These are phyloP conservation scores for Bimastos eiseni DNA, from an alignment of 2,888 invertebrate genomes.

Conservation along the genomic window DNA sequence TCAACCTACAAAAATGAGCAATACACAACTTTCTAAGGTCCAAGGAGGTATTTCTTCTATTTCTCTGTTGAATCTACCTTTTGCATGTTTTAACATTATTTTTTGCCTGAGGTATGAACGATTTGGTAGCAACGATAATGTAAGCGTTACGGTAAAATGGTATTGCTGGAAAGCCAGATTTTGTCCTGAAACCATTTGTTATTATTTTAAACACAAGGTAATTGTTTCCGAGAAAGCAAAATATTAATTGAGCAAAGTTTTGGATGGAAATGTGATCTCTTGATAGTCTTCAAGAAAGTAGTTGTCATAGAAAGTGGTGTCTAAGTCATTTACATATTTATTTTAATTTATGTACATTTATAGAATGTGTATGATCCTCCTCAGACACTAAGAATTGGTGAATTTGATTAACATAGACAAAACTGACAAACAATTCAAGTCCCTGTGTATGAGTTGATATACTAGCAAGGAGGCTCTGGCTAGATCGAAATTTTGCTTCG, in stretches of 20 bases:
- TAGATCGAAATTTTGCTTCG: neutral
- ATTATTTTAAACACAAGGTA: neutral
- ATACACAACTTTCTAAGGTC: constrained; percentile 79
- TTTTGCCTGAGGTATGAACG: neutral
- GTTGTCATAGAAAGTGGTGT: neutral
- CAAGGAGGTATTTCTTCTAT: constrained; percentile 76
- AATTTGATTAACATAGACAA: neutral
- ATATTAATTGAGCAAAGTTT: neutral
- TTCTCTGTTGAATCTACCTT: neutral
- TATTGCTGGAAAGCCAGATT: neutral
- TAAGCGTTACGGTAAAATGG: neutral
- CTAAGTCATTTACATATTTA: neutral
- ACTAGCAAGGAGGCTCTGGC: neutral
- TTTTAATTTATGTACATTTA: neutral
- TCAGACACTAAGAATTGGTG: neutral
- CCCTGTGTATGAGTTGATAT: neutral
- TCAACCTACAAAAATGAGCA: constrained; percentile 67
- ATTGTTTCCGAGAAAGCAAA: neutral
- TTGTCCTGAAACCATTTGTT: neutral
- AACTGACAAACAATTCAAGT: neutral
- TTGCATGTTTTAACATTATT: neutral
- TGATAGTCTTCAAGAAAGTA: neutral
- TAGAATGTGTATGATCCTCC: neutral
- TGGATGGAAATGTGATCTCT: neutral
- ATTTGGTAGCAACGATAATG: neutral